phyloP scores from a whole-genome alignment of 2,888 invertebrate species.

The Heteromyza rotundicornis region DNA sequence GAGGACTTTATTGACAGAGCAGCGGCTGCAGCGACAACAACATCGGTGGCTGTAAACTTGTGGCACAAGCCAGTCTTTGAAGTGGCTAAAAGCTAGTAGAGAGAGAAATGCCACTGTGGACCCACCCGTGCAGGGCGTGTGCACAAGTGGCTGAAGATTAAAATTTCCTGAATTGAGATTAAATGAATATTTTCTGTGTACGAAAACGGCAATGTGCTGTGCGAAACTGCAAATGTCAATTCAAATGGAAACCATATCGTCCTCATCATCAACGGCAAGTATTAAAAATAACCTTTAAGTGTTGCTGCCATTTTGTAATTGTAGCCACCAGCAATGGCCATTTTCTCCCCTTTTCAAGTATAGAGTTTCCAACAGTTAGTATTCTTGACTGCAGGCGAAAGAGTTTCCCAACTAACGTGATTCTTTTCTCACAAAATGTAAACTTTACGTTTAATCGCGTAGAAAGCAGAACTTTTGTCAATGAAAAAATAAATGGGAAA shows the following conservation, averaged over 20 bases:
- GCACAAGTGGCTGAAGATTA: not conserved
- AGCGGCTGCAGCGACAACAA: not conserved
- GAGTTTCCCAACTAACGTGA: no score
- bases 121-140: not conserved
- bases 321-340: not conserved
- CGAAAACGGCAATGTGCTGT: no score
- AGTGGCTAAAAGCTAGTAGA: not conserved
- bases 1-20: not conserved
- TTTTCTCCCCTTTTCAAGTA: not conserved
- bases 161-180: not conserved
- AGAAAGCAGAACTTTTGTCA: not conserved
- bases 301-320: no score
- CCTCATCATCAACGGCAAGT: no score
- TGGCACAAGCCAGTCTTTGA: not conserved
- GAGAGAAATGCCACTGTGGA: not conserved
- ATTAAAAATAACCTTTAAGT: no score
- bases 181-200: not conserved
- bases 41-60: not conserved
- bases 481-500: not conserved
- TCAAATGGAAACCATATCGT: no score
- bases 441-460: no score
- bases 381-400: no score
- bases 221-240: no score
- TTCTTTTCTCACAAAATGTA: no score
- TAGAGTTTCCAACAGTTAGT: not conserved